phyloP scores from a whole-genome alignment of 2,888 invertebrate genomes.

The Abrostola tripartita region DNA sequence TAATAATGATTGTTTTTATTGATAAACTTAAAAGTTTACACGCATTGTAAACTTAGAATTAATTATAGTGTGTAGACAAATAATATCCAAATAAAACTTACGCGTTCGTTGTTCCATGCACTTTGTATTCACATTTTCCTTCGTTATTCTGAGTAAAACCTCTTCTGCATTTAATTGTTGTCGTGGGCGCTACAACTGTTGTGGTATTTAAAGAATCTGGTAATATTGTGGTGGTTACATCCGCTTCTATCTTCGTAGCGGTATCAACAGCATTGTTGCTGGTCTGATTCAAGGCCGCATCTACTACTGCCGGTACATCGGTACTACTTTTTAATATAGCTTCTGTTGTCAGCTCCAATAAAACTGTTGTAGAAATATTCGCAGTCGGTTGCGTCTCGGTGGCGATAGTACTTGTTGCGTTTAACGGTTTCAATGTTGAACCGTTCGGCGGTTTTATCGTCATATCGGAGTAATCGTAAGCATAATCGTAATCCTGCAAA shows the following conservation, averaged over 20 bases:
- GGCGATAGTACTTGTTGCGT: conserved; percentile 61
- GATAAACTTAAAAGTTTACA: no score
- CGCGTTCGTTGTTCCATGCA: conserved; percentile 79
- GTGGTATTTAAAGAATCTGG: conserved; percentile 33
- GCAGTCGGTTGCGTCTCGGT: conserved; percentile 60
- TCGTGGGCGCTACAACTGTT: conserved; percentile 34
- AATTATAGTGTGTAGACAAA: no score
- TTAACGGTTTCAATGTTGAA: conserved; percentile 80
- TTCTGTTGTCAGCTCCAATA: conserved; percentile 53
- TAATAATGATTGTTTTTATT: no score
- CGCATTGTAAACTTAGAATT: no score
- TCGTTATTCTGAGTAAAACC: conserved; percentile 77
- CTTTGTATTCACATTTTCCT: conserved; percentile 79
- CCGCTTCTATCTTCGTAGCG: conserved; percentile 29
- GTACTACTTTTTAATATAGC: conserved; percentile 46
- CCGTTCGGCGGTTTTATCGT: conserved; percentile 90
- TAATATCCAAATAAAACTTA: conserved; percentile 62
- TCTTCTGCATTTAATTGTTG: conserved; percentile 72
- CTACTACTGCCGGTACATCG: conserved; percentile 49
- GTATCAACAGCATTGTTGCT: conserved; percentile 27
- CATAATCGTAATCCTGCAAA: conserved; percentile 92
- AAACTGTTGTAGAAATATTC: conserved; percentile 52
- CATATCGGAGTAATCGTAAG: conserved; percentile 92
- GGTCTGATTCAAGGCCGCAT: conserved; percentile 22
- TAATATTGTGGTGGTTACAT: conserved; percentile 33